Conservation (phyloP, 1,140 invertebrate genomes). For the Heliconius hermathena region DNA sequence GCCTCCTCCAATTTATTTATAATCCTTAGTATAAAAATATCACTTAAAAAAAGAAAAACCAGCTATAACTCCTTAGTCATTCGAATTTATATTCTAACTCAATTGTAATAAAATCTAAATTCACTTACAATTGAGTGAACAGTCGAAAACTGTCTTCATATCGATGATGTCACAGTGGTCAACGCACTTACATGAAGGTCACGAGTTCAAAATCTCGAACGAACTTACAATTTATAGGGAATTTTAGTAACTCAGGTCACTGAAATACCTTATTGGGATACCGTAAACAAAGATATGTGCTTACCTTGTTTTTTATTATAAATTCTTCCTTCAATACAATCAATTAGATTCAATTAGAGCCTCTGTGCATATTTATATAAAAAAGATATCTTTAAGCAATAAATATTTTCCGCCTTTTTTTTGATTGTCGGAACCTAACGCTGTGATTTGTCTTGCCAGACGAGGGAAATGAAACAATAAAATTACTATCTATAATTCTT, state of each 20-base stretch:
- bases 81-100: not conserved
- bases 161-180: slow-evolving; percentile 10
- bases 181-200: not conserved
- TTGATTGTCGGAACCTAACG: not conserved
- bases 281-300: too few relatives aligned
- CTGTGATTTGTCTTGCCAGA: not conserved
- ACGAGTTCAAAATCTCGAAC: not conserved
- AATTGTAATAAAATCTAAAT: not conserved
- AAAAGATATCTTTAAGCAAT: too few relatives aligned
- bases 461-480: not conserved
- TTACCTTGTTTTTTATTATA: too few relatives aligned
- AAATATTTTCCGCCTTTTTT: too few relatives aligned
- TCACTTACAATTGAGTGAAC: not conserved
- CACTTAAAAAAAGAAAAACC: not conserved
- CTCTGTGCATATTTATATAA: too few relatives aligned
- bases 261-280: too few relatives aligned
- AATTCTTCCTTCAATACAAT: too few relatives aligned
- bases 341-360: too few relatives aligned
- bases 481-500: not conserved
- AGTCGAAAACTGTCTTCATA: not conserved
- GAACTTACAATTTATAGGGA: not conserved
- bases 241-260: too few relatives aligned
- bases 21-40: not conserved
- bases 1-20: slow-evolving; percentile 3
- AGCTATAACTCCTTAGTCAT: not conserved